phyloP scores from a whole-genome alignment of 2,888 invertebrate species.

The Cataglyphis cursor region DNA sequence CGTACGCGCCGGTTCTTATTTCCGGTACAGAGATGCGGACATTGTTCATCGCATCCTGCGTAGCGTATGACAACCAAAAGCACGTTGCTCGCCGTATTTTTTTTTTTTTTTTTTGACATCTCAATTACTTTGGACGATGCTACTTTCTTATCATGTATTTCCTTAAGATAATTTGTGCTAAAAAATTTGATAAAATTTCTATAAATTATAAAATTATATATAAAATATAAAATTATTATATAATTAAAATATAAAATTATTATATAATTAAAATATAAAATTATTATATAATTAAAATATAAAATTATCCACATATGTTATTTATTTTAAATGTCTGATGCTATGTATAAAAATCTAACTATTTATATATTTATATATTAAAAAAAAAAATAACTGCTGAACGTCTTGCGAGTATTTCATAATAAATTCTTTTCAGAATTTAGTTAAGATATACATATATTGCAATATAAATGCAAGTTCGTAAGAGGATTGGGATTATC shows the following conservation, averaged over 20 bases:
- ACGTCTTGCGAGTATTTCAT: background rate
- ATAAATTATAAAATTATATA: background rate
- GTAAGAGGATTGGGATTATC: slow-evolving; percentile 12
- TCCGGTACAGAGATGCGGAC: slow-evolving; percentile 81
- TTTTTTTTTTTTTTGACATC: background rate
- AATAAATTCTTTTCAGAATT: background rate
- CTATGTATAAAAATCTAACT: background rate
- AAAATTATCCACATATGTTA: background rate
- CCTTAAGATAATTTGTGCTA: background rate
- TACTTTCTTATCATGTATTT: background rate
- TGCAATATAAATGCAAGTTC: background rate
- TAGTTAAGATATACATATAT: background rate
- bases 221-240: no score
- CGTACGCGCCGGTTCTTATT: slow-evolving; percentile 85
- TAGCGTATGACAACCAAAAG: slow-evolving; percentile 17
- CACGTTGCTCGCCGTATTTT: background rate
- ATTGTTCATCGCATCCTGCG: slow-evolving; percentile 72
- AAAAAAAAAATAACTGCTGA: background rate
- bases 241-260: background rate
- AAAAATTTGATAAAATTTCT: background rate
- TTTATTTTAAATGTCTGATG: background rate
- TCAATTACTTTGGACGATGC: background rate
- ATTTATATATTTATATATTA: background rate
- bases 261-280: background rate
- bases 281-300: background rate